phyloP scores from a whole-genome alignment of 1,140 invertebrate species.

The Colletes latitarsis region DNA sequence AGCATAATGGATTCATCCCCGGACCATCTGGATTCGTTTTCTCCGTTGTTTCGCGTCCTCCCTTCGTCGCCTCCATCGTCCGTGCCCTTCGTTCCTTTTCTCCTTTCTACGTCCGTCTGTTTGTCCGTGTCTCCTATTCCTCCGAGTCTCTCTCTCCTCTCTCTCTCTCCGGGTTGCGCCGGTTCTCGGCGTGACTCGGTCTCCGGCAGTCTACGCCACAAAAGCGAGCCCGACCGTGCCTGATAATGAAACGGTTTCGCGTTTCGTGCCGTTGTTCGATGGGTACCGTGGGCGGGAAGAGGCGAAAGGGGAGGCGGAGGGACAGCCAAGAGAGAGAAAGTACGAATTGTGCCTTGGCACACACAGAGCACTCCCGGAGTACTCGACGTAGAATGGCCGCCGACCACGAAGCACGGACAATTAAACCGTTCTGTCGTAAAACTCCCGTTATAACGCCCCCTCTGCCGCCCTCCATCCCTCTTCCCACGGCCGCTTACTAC shows the following conservation, averaged over 20 bases:
- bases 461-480: neutral
- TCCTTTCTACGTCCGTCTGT: neutral
- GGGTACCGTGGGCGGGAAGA: neutral
- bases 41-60: constrained; percentile 30
- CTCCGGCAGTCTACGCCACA: constrained; percentile 41
- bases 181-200: neutral
- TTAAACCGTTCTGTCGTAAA: constrained; percentile 67
- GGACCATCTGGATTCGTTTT: constrained; percentile 47
- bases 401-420: constrained; percentile 64
- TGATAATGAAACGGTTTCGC: constrained; percentile 66
- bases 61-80: neutral
- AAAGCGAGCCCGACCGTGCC: constrained; percentile 53
- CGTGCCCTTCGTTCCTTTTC: constrained; percentile 10
- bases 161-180: neutral
- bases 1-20: constrained; percentile 56
- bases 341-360: constrained; percentile 59
- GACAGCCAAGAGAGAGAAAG: constrained; percentile 18
- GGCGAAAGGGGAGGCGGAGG: neutral
- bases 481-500: constrained; percentile 35
- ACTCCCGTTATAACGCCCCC: constrained; percentile 63
- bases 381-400: constrained; percentile 57
- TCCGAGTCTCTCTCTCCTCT: neutral
- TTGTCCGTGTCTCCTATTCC: neutral
- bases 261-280: constrained; percentile 53
- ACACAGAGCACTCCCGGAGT: constrained; percentile 40